Percentiles rank a stretch among this genome's conserved stretches.
Conservation (phyloP, 2,797 vertebrate species). For the Takifugu rubripes region DNA sequence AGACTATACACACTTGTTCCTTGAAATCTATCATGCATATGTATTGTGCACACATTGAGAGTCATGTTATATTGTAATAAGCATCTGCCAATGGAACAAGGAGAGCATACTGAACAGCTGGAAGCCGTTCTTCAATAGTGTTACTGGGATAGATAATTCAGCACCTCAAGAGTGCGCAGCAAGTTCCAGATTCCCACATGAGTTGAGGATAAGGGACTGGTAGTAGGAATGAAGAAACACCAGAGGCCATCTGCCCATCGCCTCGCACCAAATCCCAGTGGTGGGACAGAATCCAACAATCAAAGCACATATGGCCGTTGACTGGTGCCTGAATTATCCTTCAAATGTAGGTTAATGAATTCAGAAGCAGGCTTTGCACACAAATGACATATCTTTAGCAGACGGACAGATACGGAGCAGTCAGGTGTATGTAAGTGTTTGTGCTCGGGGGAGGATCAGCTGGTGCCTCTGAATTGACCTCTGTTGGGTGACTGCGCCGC, state of each 20-base stretch:
- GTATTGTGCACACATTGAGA: constrained; percentile 12
- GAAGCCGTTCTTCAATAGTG: background rate
- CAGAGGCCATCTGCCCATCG: constrained; percentile 58
- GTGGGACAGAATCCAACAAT: constrained; percentile 70
- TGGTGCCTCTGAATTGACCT: constrained; percentile 22
- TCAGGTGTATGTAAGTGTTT: constrained; percentile 1
- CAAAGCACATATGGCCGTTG: constrained; percentile 68
- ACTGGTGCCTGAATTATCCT: constrained; percentile 69
- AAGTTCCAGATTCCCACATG: constrained; percentile 52
- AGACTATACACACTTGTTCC: too few species aligned
- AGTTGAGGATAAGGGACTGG: constrained; percentile 45
- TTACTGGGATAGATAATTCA: constrained; percentile 3
- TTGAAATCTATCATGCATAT: too few species aligned
- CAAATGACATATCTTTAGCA: constrained; percentile 59
- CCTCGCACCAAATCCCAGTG: constrained; percentile 64
- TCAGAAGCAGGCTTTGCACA: constrained; percentile 61
- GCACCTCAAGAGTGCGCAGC: constrained; percentile 45
- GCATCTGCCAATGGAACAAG: constrained; percentile 18
- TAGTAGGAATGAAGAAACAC: constrained; percentile 53
- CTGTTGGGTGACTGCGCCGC: constrained; percentile 36
- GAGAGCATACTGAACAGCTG: background rate
- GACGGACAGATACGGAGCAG: constrained; percentile 53
- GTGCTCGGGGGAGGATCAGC: constrained; percentile 19
- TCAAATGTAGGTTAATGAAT: constrained; percentile 79
- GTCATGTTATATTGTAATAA: constrained; percentile 35